Conservation (phyloP, 1,140 invertebrate genomes). For the Scylla paramamosain region DNA sequence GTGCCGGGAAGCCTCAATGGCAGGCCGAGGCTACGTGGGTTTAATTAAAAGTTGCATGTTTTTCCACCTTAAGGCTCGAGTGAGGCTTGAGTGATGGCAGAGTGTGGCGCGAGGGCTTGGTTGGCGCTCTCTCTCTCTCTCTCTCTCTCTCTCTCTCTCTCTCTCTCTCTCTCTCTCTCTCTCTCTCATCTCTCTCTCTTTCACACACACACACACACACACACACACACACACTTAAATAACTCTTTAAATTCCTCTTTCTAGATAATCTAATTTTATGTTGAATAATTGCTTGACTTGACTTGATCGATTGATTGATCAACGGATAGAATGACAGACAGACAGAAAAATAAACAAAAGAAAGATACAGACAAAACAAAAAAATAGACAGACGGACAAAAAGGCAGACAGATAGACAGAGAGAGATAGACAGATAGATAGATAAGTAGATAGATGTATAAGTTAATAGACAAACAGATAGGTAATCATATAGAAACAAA, state of each 20-base stretch:
- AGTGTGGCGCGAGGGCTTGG: background rate
- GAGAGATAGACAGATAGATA: background rate
- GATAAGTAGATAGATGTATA: background rate
- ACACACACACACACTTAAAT: no score
- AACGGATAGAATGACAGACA: no score
- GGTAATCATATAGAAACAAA: background rate
- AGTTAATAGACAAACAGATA: background rate
- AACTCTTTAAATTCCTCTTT: no score
- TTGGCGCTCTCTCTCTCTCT: background rate
- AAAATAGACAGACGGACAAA: no score
- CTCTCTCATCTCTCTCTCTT: no score
- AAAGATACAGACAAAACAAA: no score
- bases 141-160: background rate
- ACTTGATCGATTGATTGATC: no score
- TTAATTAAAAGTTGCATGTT: constrained; percentile 24
- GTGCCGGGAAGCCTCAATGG: background rate
- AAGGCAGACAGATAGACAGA: background rate
- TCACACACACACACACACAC: no score
- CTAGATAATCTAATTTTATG: no score
- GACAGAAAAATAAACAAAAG: no score
- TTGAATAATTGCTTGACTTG: no score
- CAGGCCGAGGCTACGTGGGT: background rate
- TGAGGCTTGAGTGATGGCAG: background rate
- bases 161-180: background rate
- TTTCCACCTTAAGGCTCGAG: background rate